Evolutionary conservation across 1,140 invertebrate genomes (phyloP), one percentile per base, ranked within the genome.

Genomic region (Drosophila baimaii): DNA sequence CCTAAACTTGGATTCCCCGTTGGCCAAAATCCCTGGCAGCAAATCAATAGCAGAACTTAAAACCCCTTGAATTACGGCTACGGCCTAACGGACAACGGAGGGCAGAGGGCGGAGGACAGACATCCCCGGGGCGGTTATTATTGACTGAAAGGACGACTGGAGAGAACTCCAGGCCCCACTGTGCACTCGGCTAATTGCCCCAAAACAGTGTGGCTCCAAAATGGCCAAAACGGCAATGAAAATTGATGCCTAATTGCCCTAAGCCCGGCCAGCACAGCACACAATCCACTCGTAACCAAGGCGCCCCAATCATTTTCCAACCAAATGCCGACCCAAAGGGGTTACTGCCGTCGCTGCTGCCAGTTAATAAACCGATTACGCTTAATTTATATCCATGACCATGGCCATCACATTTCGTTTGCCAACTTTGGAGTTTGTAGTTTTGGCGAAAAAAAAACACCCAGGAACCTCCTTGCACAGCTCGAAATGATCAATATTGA

Each of bases 221-320:
- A 66, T 68, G 29, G 65, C 31, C 68, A 39, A 69, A 71, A 39
- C 12, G 62, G 33, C 64, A 71, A 71, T 71, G 68, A 70, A 71
- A 71, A 71, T 47, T 39, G 12, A 57, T 71, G 68, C 41, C 49
- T 71, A 71, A 71, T 71, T 57, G 64, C 41, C 27, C 6, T 13
- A 71, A 69, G 68, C 33, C 61, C 19, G 35, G 17, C 21, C 31
- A 33, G 56, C 23, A 17, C 43, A 49, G 39, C 29, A 23, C 25
- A 44, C 43, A 49, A 49, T 37, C 31, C 25, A 44, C 23, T 27
- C n/a, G 15, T 6, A 12, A 4, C 31, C 41, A 19, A 46, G n/a
- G 21, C 59, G 29, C 27, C 19, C 19, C 41, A 15, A 51, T 31
- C 47, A 51, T 13, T 19, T 51, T 29, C 17, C 27, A 19, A 8